Conservation (phyloP, 1,140 invertebrate species). For the Theocolax elegans region DNA sequence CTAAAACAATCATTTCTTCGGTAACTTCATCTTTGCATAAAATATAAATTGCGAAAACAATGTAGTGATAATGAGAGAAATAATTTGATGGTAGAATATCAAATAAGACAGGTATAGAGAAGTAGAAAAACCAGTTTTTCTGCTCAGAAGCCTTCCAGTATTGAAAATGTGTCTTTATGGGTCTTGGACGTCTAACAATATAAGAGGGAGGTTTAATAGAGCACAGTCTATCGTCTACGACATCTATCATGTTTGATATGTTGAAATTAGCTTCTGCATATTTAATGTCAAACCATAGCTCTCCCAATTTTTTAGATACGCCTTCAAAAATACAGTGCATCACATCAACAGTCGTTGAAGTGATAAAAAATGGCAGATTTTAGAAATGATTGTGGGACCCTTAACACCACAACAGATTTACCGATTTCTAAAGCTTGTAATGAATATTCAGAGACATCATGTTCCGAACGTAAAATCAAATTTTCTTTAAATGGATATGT, state of each 20-base stretch:
- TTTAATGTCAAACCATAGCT: slow-evolving; percentile 40
- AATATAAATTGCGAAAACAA: slow-evolving; percentile 26
- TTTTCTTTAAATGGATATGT: background rate
- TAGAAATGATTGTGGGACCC: background rate
- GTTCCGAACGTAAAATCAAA: background rate
- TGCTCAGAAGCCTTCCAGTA: slow-evolving; percentile 42
- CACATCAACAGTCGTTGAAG: slow-evolving; percentile 11
- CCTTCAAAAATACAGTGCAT: slow-evolving; percentile 38
- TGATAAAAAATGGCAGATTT: slow-evolving; percentile 37
- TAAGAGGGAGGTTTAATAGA: slow-evolving; percentile 38
- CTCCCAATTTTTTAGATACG: slow-evolving; percentile 32
- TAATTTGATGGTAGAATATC: slow-evolving; percentile 19
- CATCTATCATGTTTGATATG: slow-evolving; percentile 33
- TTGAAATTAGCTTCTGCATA: slow-evolving; percentile 22
- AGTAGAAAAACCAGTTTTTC: slow-evolving; percentile 41
- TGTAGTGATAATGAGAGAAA: slow-evolving; percentile 28
- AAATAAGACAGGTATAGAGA: slow-evolving; percentile 33
- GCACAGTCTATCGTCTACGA: slow-evolving; percentile 21
- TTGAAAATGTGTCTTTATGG: slow-evolving; percentile 22
- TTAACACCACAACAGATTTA: slow-evolving; percentile 15
- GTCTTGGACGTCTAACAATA: slow-evolving; percentile 24
- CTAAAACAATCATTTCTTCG: slow-evolving; percentile 4
- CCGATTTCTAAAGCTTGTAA: background rate
- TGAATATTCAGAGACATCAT: background rate
- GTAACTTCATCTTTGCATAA: slow-evolving; percentile 20